These are phyloP conservation scores for Hipposideros larvatus DNA, from an alignment of 2,797 vertebrate species.

Conservation along the genomic window DNA sequence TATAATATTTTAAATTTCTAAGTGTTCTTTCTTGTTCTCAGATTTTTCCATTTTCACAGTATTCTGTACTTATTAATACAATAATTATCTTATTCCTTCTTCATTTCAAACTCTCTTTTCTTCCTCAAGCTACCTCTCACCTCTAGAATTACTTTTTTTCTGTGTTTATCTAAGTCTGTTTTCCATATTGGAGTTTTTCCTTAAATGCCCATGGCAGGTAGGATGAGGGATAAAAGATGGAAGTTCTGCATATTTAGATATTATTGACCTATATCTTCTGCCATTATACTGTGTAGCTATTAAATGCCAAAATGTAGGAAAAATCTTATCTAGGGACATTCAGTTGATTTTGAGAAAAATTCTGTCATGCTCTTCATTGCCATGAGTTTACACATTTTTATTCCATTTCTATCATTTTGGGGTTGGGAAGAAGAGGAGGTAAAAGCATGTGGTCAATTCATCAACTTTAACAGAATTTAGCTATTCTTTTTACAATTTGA, in stretches of 20 bases:
- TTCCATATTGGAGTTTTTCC: conserved; percentile 21
- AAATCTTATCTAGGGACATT: background rate
- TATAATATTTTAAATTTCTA: background rate
- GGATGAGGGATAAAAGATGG: background rate
- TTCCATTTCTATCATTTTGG: conserved; percentile 29
- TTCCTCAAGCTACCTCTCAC: background rate
- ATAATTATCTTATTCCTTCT: background rate
- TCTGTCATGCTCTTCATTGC: background rate
- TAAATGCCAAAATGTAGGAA: background rate
- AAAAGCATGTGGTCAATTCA: background rate
- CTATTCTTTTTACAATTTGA: background rate
- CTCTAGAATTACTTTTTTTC: background rate
- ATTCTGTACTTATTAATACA: background rate
- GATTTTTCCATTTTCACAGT: background rate
- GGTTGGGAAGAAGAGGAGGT: background rate
- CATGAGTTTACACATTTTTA: conserved; percentile 11
- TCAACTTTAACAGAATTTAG: background rate
- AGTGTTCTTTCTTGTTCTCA: background rate
- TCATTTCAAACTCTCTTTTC: background rate
- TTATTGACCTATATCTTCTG: background rate
- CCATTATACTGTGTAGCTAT: background rate
- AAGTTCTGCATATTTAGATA: background rate
- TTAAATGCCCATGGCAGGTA: background rate
- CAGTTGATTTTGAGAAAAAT: conserved; percentile 5
- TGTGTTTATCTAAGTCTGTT: conserved; percentile 30